Base-by-base conservation (phyloP, 64 coral and sea anemone genomes). In the Stichodactyla mertensii region DNA sequence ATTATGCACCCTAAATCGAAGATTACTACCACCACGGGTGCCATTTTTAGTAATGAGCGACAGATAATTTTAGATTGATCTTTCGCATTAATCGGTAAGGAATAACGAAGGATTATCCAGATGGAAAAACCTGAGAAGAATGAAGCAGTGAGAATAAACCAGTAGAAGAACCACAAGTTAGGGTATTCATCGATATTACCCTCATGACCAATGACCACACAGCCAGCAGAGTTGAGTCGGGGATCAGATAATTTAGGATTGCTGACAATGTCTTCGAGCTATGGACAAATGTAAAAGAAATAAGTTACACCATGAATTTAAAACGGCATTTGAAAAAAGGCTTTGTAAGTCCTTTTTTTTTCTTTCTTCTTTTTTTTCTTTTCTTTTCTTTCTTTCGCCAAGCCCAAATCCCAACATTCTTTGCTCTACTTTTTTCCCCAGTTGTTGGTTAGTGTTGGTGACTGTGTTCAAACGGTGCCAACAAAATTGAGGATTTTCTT, bases 261-360 rank as follows among this genome's bases (percentile, higher is more conserved):
- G 22, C 89, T 93, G 13, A 84, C 77, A 19, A 93, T 82, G 61
- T 93, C 92, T 89, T 93, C 84, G 58, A 93, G 88, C 92, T 93
- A 67, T 56, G 28, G 36, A 78, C 14, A 85, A 84, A 85, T 45
- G 28, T 45, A 45, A 1, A 52, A 79, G 15, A 67, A 11, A 6
- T 77, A 6, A 27, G 12, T 19, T 28, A 3, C 51, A n/a, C n/a
- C n/a, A 52, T 64, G 5, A 26, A 52, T 10, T 7, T 8, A 89
- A 83, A 18, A 61, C 27, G 54, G 71, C 16, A 27, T 16, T 28
- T 6, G 18, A 86, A 45, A 36, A 45, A 45, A 45, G 36, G 0
- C 36, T 45, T 45, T 45, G 36, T 2, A 45, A 45, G 36, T 45
- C 36, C 36, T 45, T 45, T 45, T 45, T 36, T 36, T 36, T 36